Conservation (phyloP, 1,140 invertebrate genomes). For the Dendroctonus ponderosae region DNA sequence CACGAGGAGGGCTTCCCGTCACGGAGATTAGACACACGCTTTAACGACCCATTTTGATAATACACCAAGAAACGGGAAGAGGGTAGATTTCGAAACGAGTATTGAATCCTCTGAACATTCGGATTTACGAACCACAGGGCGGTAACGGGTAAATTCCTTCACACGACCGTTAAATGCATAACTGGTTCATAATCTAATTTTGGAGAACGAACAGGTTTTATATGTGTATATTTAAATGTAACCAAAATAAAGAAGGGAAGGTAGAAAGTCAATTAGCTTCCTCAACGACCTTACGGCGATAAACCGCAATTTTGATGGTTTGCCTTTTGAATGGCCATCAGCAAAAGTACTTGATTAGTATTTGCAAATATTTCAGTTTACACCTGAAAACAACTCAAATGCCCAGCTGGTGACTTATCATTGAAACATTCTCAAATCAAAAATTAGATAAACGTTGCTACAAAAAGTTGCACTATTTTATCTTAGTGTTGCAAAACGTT, state of each 20-base stretch:
- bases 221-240: neutral
- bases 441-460: no score
- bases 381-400: no score
- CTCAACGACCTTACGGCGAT: no score
- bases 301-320: no score
- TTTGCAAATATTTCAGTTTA: no score
- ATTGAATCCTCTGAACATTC: neutral
- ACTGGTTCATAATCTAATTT: neutral
- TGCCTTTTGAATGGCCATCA: no score
- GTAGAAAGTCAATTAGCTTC: no score
- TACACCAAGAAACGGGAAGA: conserved; percentile 3
- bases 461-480: no score
- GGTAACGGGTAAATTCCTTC: neutral
- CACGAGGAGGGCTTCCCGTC: conserved; percentile 12
- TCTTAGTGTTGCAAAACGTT: no score
- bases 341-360: no score
- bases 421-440: no score
- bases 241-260: neutral
- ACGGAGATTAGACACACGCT: conserved; percentile 27
- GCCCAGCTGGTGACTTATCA: no score
- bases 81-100: neutral
- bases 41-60: conserved; percentile 20
- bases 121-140: conserved; percentile 2
- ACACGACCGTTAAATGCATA: neutral
- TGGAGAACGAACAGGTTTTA: neutral